Conservation (phyloP, 2,113 vertebrate genomes). For the Tichodroma muraria region DNA sequence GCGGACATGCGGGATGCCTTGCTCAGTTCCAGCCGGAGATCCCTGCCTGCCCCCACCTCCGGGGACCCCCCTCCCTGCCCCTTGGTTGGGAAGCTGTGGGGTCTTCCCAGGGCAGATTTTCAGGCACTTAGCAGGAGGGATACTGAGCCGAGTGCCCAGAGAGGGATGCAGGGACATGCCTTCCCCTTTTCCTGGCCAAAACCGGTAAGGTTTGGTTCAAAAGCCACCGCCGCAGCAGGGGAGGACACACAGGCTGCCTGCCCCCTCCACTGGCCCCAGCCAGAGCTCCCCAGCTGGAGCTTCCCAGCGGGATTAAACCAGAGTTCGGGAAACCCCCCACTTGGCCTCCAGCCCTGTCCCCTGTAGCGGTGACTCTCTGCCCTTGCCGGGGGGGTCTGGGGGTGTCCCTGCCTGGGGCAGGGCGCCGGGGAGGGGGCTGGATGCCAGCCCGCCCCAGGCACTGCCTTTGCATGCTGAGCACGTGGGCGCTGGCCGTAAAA, state of each 20-base stretch:
- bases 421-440: neutral
- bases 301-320: slow-evolving; percentile 23
- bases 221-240: neutral
- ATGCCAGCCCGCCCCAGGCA: neutral
- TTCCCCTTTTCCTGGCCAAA: neutral
- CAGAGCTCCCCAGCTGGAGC: neutral
- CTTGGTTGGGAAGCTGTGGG: neutral
- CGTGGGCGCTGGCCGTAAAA: slow-evolving; percentile 29
- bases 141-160: neutral
- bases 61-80: neutral
- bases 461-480: slow-evolving; percentile 49
- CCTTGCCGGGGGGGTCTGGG: neutral
- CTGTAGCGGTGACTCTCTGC: neutral
- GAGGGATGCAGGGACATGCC: neutral
- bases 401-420: neutral
- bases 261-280: neutral
- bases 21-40: neutral
- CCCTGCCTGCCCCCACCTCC: neutral
- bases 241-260: neutral
- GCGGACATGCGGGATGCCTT: neutral
- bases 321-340: neutral
- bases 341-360: neutral
- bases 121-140: rapidly evolving
- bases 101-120: neutral
- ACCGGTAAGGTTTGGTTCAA: neutral